Evolutionary conservation across 2,113 vertebrate species (phyloP), one percentile per base, ranked within the genome.

Genomic region (Myiopsitta monachus): DNA sequence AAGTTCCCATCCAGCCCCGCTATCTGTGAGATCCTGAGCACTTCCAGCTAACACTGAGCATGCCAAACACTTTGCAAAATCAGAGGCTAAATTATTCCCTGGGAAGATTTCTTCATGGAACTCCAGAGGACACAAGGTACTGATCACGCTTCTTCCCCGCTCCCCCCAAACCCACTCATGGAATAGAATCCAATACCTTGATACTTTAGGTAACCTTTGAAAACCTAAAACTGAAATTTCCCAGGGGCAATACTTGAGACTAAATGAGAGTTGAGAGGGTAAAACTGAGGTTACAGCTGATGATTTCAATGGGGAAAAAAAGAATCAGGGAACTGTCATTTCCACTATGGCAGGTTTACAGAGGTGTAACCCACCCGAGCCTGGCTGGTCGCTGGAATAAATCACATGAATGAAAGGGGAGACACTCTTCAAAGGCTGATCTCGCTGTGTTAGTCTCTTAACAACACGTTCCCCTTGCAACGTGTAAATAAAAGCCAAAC

Each of bases 71-170:
- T 41, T 1, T 4, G 18, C 43, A n/a, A 49, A 52, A 38, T 1
- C 46, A 43, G 4, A 31, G 66, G 19, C 3, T 28, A 23, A 26
- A 44, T 26, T 31, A 39, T 69, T 68, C 83, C 77, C 49, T 3
- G 33, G 31, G 78, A 73, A 24, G 28, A 47, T 18, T 81, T 19
- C 3, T 41, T 41, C 9, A 6, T 14, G 4, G 36, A 87, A 13
- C 51, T 51, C 80, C 33, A 8, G 14, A 43, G 61, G 61, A 41
- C 1, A 0, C 18, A 7, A 10, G 38, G 21, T 7, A 33, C 14
- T 1, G 33, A 70, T 69, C 69, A 15, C 3, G 0, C 43, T 28
- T 30, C 64, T 59, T 21, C 47, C 49, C 47, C 1, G 0, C 19
- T 33, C 31, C 26, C 18, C 46, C 14, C 16, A 63, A 5, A 87